phyloP scores from a whole-genome alignment of 2,888 invertebrate species.

The Schrankia costaestrigalis region DNA sequence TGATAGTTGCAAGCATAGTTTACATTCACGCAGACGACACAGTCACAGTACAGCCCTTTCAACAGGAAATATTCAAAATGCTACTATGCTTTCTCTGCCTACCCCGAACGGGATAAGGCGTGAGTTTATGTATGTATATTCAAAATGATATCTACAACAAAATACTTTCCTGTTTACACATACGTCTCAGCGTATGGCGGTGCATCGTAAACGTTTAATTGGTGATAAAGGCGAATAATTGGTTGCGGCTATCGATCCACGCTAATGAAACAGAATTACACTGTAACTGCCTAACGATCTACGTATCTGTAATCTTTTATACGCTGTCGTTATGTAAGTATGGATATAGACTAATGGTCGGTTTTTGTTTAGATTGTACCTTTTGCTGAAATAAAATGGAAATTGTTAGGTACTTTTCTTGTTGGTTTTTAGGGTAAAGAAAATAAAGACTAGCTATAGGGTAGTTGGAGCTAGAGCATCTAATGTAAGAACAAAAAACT shows the following conservation, averaged over 20 bases:
- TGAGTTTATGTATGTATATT: no score
- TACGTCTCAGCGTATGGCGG: conserved; percentile 42
- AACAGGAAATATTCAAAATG: no score
- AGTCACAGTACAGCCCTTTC: no score
- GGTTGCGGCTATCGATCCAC: conserved; percentile 63
- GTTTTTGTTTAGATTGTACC: conserved; percentile 3
- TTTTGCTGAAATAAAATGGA: background rate
- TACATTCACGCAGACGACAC: no score
- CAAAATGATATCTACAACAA: no score
- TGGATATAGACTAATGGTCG: conserved; percentile 16
- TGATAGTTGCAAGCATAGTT: no score
- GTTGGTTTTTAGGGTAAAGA: no score
- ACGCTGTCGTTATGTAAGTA: conserved; percentile 21
- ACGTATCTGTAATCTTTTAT: conserved; percentile 42
- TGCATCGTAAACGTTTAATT: conserved; percentile 70
- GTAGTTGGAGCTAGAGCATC: no score
- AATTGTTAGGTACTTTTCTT: background rate
- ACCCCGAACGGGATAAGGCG: no score
- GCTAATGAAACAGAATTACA: conserved; percentile 65
- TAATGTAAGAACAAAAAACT: no score
- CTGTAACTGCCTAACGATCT: conserved; percentile 55
- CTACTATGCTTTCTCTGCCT: no score
- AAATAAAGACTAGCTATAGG: no score
- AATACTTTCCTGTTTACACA: conserved; percentile 29
- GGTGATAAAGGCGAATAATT: conserved; percentile 68